Conservation (phyloP, 2,113 vertebrate genomes). For the Gasterosteus aculeatus region DNA sequence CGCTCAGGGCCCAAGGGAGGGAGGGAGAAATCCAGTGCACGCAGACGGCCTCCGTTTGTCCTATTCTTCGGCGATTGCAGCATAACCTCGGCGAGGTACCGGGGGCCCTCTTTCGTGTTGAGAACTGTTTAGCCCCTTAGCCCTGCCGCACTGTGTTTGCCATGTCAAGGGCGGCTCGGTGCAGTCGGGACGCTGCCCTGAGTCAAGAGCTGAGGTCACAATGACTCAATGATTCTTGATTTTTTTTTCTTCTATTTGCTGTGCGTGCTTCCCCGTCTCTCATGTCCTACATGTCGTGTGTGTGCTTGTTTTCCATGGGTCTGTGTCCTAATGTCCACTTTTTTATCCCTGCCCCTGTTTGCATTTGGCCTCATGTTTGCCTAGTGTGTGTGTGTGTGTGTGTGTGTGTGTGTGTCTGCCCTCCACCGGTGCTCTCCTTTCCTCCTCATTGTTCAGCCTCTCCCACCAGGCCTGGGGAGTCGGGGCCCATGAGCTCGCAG, state of each 20-base stretch:
- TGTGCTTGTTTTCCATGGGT: slow-evolving; percentile 28
- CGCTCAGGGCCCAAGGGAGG: slow-evolving; percentile 21
- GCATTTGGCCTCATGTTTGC: slow-evolving; percentile 5
- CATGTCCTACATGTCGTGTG: background rate
- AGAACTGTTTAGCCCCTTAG: background rate
- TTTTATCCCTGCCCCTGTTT: slow-evolving; percentile 50
- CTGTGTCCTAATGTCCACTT: slow-evolving; percentile 19
- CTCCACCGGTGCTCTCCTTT: slow-evolving; percentile 39
- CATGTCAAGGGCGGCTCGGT: background rate
- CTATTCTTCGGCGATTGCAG: background rate
- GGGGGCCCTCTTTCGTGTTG: background rate
- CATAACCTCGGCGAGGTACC: slow-evolving; percentile 3
- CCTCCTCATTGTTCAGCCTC: slow-evolving; percentile 65
- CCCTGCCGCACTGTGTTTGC: background rate
- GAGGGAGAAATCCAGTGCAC: background rate
- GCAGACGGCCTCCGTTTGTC: slow-evolving; percentile 13
- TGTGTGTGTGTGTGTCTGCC: background rate
- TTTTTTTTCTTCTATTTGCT: background rate
- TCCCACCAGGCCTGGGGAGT: slow-evolving; percentile 9
- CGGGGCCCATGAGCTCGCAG: slow-evolving; percentile 39
- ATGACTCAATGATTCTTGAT: background rate
- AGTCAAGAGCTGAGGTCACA: background rate
- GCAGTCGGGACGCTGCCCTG: background rate
- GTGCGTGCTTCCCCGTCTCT: background rate
- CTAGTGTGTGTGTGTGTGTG: background rate